Conservation (phyloP, 2,888 invertebrate genomes). For the Hemithea aestivaria region DNA sequence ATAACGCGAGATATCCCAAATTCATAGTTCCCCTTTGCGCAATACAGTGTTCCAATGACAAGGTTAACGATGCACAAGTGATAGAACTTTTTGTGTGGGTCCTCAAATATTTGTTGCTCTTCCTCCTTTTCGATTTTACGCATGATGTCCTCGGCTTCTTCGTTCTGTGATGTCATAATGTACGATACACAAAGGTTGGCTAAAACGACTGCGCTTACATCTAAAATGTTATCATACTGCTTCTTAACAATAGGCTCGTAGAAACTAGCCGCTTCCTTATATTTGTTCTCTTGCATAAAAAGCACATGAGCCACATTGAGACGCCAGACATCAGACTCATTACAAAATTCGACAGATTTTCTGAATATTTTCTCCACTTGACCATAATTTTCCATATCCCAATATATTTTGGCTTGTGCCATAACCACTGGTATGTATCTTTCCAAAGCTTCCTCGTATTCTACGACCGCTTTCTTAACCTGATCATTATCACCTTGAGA, state of each 20-base stretch:
- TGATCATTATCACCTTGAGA: constrained; percentile 93
- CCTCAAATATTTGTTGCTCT: constrained; percentile 93
- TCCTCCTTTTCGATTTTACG: constrained; percentile 99
- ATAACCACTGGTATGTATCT: constrained; percentile 98
- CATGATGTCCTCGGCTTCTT: constrained; percentile 99
- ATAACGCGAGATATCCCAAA: constrained; percentile 98
- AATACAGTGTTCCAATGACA: constrained; percentile 98
- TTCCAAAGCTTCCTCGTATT: constrained; percentile 94
- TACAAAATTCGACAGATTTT: constrained; percentile 98
- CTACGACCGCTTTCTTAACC: constrained; percentile 92
- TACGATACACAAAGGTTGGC: constrained; percentile 99
- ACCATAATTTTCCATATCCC: constrained; percentile 97
- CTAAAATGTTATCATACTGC: constrained; percentile 95
- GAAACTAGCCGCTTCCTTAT: constrained; percentile 98
- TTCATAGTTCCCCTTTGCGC: constrained; percentile 99
- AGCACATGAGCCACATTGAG: constrained; percentile 98
- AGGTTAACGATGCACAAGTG: constrained; percentile 99
- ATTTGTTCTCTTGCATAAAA: constrained; percentile 99
- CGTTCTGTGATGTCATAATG: constrained; percentile 99
- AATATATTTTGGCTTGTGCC: constrained; percentile 99
- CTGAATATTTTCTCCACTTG: constrained; percentile 98
- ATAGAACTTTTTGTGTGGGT: constrained; percentile 95
- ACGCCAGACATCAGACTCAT: constrained; percentile 98
- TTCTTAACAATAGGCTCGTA: constrained; percentile 99
- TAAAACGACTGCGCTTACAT: constrained; percentile 97